These are phyloP conservation scores for Ptychodera flava DNA, from an alignment of 35 echinoderm and acorn worm species.

Conservation along the genomic window DNA sequence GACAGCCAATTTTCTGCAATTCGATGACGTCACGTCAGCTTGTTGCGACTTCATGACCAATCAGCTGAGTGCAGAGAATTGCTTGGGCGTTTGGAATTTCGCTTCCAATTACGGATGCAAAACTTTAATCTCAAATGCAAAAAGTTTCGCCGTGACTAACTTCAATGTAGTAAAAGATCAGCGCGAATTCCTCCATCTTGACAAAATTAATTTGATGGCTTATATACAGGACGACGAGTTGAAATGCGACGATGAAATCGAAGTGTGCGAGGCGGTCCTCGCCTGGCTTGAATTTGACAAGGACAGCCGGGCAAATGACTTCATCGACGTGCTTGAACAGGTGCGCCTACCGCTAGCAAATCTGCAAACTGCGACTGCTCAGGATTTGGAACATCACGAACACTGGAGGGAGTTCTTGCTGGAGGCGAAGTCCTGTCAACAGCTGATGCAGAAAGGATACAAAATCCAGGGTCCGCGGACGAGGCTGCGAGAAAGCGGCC, in stretches of 20 bases:
- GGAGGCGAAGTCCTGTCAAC: constrained; percentile 73
- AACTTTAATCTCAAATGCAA: constrained; percentile 23
- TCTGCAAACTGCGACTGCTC: background rate
- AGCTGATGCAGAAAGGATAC: constrained; percentile 44
- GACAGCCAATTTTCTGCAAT: background rate
- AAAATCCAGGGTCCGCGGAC: constrained; percentile 30
- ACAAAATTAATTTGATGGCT: constrained; percentile 7
- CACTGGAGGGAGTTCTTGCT: constrained; percentile 28
- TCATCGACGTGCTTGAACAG: constrained; percentile 12
- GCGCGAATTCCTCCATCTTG: constrained; percentile 39
- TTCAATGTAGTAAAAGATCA: constrained; percentile 28
- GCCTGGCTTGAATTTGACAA: constrained; percentile 51
- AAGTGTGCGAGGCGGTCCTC: constrained; percentile 46
- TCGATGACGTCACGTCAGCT: background rate
- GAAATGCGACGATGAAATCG: constrained; percentile 37
- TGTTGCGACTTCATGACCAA: background rate
- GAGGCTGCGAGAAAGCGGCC: constrained; percentile 31
- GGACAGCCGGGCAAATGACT: constrained; percentile 7
- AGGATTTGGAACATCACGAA: constrained; percentile 16
- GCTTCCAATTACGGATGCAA: background rate
- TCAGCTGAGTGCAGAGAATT: background rate
- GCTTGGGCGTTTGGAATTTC: background rate
- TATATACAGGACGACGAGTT: constrained; percentile 35
- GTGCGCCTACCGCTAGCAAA: constrained; percentile 55
- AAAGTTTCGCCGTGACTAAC: constrained; percentile 28